Conservation (phyloP, 1,140 invertebrate genomes). For the Drosophila ogumai region DNA sequence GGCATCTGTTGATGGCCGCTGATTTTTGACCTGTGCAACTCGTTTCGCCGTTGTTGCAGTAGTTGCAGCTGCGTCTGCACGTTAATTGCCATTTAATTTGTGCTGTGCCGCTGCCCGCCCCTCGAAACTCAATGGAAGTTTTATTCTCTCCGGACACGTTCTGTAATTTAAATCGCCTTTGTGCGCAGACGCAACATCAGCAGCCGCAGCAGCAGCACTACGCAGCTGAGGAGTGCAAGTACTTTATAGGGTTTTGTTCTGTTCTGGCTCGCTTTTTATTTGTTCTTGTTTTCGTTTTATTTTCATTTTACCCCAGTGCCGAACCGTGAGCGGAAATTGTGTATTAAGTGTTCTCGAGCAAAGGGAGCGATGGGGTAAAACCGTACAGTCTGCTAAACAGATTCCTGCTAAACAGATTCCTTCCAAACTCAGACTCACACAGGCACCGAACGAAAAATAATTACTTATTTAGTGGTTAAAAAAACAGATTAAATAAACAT, state of each 20-base stretch:
- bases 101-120: slow-evolving; percentile 46
- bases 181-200: slow-evolving; percentile 66
- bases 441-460: slow-evolving; percentile 6
- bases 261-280: slow-evolving; percentile 23
- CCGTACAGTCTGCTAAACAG: slow-evolving; percentile 55
- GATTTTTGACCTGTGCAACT: slow-evolving; percentile 54
- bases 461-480: background rate
- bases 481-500: background rate
- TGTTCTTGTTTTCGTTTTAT: slow-evolving; percentile 22
- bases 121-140: slow-evolving; percentile 61
- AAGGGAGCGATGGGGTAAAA: slow-evolving; percentile 32
- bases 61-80: slow-evolving; percentile 60
- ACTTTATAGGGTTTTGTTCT: slow-evolving; percentile 62
- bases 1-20: slow-evolving; percentile 32
- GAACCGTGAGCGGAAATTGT: slow-evolving; percentile 79
- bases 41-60: slow-evolving; percentile 44
- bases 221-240: slow-evolving; percentile 28
- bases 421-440: slow-evolving; percentile 18
- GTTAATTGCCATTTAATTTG: slow-evolving; percentile 81
- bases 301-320: slow-evolving; percentile 46
- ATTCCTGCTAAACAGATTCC: slow-evolving; percentile 65
- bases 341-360: slow-evolving; percentile 68
- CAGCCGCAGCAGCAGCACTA: slow-evolving; percentile 8
- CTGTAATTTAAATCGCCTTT: slow-evolving; percentile 80
- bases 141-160: slow-evolving; percentile 64